These are phyloP conservation scores for Siphlonurus alternatus DNA, from an alignment of 2,888 invertebrate genomes.

Conservation along the genomic window DNA sequence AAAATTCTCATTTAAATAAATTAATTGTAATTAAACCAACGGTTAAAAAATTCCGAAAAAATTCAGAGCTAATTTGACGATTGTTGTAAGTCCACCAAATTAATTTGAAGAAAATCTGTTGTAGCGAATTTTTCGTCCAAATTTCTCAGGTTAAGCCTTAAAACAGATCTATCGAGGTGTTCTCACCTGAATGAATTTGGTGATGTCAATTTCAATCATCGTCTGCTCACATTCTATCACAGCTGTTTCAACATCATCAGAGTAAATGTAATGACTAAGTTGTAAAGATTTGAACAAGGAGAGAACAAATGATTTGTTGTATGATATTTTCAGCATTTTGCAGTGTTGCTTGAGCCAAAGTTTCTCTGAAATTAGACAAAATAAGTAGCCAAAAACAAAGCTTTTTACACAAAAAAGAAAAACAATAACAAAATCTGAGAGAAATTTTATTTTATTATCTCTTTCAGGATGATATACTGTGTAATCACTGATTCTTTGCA, in stretches of 20 bases:
- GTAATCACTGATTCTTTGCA: conserved; percentile 3
- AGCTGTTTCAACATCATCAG: conserved; percentile 46
- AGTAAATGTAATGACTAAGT: conserved; percentile 35
- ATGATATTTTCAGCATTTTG: conserved; percentile 34
- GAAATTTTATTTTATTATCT: conserved; percentile 18
- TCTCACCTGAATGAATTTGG: conserved; percentile 39
- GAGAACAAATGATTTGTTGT: conserved; percentile 43
- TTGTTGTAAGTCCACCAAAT: no score
- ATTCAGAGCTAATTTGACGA: no score
- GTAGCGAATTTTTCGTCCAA: no score
- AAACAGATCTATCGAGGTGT: neutral
- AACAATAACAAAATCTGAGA: conserved; percentile 6
- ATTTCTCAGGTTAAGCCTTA: no score
- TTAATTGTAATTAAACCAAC: no score
- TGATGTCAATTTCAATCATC: conserved; percentile 47
- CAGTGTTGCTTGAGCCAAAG: conserved; percentile 37
- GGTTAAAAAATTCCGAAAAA: no score
- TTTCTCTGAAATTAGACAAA: conserved; percentile 20
- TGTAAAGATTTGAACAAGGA: conserved; percentile 43
- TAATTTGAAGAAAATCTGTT: no score
- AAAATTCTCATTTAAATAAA: no score
- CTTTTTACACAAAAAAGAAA: conserved; percentile 8
- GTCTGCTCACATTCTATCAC: conserved; percentile 53
- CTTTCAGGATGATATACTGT: neutral
- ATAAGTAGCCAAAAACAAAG: no score